Conservation (phyloP, 1,140 invertebrate species). For the Calosoma granatense region DNA sequence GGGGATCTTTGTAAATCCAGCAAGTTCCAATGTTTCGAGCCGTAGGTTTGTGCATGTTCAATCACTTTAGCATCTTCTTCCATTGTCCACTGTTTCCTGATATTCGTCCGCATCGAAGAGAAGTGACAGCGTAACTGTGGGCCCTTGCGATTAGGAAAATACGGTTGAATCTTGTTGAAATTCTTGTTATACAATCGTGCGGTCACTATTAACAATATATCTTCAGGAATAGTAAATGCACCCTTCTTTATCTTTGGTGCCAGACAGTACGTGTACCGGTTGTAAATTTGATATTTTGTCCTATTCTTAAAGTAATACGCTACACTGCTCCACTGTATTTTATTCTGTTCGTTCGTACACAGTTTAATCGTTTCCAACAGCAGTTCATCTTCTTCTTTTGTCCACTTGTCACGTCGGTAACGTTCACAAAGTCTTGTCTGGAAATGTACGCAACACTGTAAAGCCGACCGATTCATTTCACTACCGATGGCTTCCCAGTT, state of each 20-base stretch:
- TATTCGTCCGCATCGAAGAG: constrained; percentile 31
- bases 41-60: constrained; percentile 31
- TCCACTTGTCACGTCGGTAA: constrained; percentile 39
- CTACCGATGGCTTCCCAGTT: constrained; percentile 54
- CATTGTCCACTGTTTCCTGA: constrained; percentile 35
- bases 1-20: constrained; percentile 21
- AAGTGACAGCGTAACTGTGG: constrained; percentile 44
- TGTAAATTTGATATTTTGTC: constrained; percentile 52
- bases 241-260: constrained; percentile 38
- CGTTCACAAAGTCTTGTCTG: constrained; percentile 38
- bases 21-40: constrained; percentile 26
- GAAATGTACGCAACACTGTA: constrained; percentile 56
- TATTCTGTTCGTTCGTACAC: constrained; percentile 45
- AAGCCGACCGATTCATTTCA: constrained; percentile 45
- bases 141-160: constrained; percentile 41
- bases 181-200: constrained; percentile 47
- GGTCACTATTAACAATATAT: constrained; percentile 45
- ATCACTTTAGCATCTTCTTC: constrained; percentile 37
- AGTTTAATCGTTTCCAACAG: constrained; percentile 42
- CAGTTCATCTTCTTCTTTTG: constrained; percentile 45
- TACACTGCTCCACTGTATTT: constrained; percentile 54
- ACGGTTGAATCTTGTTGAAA: constrained; percentile 40
- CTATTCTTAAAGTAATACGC: constrained; percentile 45
- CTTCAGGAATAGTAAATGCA: constrained; percentile 49
- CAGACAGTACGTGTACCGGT: constrained; percentile 36